Percentiles rank a stretch among this genome's conserved stretches.
Evolutionary conservation across 2,888 invertebrate species (phyloP).

Genomic region (Synergus japonicus): DNA sequence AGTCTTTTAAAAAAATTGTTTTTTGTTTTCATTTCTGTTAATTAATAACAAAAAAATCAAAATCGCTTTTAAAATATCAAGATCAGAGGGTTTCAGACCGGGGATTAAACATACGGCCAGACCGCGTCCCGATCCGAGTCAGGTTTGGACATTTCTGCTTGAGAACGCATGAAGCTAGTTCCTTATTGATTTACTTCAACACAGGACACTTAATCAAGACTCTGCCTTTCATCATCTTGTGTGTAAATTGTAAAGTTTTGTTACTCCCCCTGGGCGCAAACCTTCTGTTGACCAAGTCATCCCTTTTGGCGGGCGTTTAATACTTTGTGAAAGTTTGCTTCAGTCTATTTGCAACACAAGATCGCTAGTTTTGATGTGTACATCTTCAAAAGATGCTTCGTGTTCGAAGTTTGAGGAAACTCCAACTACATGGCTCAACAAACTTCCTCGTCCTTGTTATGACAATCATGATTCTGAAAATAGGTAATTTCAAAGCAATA

Average conservation of each 20-base stretch:
- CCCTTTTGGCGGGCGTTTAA: constrained; percentile 5
- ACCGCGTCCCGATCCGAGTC: too few species aligned
- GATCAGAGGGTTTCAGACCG: too few species aligned
- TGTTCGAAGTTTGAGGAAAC: constrained; percentile 22
- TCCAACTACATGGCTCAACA: neutral
- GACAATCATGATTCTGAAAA: constrained; percentile 5
- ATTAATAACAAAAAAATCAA: too few species aligned
- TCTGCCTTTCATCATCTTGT: neutral
- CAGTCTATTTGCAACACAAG: constrained; percentile 26
- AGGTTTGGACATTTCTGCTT: too few species aligned
- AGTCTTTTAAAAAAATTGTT: too few species aligned
- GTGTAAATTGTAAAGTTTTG: constrained; percentile 22
- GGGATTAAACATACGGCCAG: too few species aligned
- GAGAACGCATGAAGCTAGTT: neutral
- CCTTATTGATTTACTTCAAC: neutral
- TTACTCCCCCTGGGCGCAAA: neutral
- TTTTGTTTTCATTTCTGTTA: too few species aligned
- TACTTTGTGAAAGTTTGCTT: neutral
- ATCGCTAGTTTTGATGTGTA: constrained; percentile 8
- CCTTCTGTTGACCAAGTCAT: constrained; percentile 13
- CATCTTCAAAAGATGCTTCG: constrained; percentile 8
- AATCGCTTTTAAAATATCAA: too few species aligned
- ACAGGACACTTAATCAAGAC: neutral
- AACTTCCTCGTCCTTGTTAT: constrained; percentile 13
- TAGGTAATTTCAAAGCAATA: constrained; percentile 18